Evolutionary conservation across 2,113 vertebrate genomes (phyloP).

Genomic region (Lepisosteus osseus): DNA sequence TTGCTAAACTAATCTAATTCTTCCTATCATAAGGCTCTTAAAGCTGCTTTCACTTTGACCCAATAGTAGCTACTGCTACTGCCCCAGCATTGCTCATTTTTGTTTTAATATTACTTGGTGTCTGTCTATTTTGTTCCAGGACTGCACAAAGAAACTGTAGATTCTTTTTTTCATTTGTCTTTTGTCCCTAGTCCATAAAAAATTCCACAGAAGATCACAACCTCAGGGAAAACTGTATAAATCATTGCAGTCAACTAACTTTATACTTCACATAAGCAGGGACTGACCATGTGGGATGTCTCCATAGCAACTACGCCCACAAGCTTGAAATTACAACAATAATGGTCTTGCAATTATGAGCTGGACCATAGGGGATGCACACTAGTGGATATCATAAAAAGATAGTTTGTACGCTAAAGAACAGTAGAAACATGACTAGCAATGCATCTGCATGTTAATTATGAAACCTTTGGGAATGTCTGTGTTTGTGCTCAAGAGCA

Average conservation of each 20-base stretch:
- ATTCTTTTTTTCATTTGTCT: slow-evolving; percentile 32
- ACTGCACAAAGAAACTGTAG: slow-evolving; percentile 30
- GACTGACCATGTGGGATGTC: slow-evolving; percentile 41
- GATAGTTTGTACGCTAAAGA: background rate
- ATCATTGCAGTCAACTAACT: slow-evolving; percentile 28
- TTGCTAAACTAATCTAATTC: too few species aligned
- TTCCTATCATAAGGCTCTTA: too few species aligned
- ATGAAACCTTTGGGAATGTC: background rate
- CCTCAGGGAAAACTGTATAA: slow-evolving; percentile 42
- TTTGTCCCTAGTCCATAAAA: slow-evolving; percentile 32
- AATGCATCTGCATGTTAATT: background rate
- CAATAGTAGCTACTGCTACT: too few species aligned
- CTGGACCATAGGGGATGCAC: slow-evolving; percentile 55
- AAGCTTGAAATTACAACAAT: slow-evolving; percentile 60
- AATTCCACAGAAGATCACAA: slow-evolving; percentile 8
- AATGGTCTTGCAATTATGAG: slow-evolving; percentile 53
- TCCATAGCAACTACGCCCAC: slow-evolving; percentile 50
- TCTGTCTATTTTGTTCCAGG: slow-evolving; percentile 27
- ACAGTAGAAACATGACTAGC: background rate
- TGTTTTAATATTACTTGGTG: background rate
- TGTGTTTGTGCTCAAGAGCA: too few species aligned
- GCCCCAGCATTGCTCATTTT: background rate
- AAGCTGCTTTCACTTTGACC: too few species aligned
- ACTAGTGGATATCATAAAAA: slow-evolving; percentile 32
- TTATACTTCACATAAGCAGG: slow-evolving; percentile 20